These are phyloP conservation scores for Hassar affinis DNA, from an alignment of 2,113 vertebrate species.

Conservation along the genomic window DNA sequence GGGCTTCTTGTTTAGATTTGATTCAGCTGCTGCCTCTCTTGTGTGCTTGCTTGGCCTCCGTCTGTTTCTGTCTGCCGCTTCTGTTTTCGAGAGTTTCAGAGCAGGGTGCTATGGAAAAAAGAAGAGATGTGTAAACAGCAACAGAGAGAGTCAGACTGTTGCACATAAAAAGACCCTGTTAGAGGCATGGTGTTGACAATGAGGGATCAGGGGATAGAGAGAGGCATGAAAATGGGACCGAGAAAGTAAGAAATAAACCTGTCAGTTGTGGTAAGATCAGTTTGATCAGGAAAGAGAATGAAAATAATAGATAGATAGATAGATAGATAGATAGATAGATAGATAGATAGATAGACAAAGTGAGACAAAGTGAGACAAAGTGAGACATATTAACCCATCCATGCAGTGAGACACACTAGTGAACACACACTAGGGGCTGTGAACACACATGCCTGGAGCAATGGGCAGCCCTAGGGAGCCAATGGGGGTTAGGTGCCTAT, in stretches of 20 bases:
- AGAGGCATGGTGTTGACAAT: constrained; percentile 2
- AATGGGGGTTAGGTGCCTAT: too few species aligned
- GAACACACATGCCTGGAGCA: too few species aligned
- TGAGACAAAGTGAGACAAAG: too few species aligned
- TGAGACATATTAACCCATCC: too few species aligned
- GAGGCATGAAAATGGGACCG: background rate
- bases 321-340: background rate
- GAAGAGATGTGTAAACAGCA: constrained; percentile 23
- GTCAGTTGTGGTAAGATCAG: constrained; percentile 58
- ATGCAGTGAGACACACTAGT: too few species aligned
- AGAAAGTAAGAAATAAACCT: constrained; percentile 40
- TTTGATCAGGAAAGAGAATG: too few species aligned
- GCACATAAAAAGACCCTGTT: background rate
- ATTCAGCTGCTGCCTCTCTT: constrained; percentile 33
- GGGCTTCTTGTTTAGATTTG: constrained; percentile 39
- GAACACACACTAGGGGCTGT: too few species aligned
- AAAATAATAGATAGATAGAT: too few species aligned
- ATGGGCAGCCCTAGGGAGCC: too few species aligned
- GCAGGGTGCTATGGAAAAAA: constrained; percentile 18
- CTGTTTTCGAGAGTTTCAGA: constrained; percentile 11
- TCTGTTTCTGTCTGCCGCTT: constrained; percentile 23
- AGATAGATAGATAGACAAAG: too few species aligned
- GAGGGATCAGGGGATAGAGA: background rate
- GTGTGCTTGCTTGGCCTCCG: background rate
- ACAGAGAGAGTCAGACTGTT: background rate